Evolutionary conservation across 2,888 invertebrate species (phyloP), one percentile per base, ranked within the genome.

Genomic region (Alloplasta piceator): DNA sequence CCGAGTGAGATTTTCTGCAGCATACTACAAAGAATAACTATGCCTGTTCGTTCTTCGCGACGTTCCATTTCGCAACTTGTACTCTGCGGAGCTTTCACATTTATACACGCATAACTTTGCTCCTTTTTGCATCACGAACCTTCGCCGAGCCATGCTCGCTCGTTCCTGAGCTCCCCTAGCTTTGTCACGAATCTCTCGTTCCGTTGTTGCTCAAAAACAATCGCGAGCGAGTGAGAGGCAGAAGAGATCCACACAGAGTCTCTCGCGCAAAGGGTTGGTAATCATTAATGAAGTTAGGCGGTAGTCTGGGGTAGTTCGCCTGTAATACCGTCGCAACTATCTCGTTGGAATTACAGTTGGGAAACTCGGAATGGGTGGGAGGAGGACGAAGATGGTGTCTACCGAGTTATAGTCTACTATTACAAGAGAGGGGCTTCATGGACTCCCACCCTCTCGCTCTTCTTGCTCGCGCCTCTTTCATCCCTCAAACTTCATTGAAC

Each of bases 281-380:
- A 87, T 87, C 86, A 86, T 88, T 87, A 87, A 88, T 87, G 86
- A 79, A 87, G 88, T 88, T 88, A 84, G 83, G 78, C 36, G 5
- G 78, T 66, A 82, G 78, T 80, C 78, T 66, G 80, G 80, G 84
- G 82, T 75, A 84, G 84, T 84, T 87, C 80, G 86, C 77, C 75
- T 85, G 60, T 84, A 85, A 83, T 85, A 86, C 85, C 83, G 83
- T 82, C 80, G 86, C 85, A 86, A 88, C 88, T 88, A 88, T 88
- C 87, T 82, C 85, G 83, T 85, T 83, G 87, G 85, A 89, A 88
- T 89, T 89, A 89, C 87, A 86, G 87, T 87, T 87, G 88, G 84
- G 87, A 86, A 89, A 89, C 88, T 89, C 46, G 61, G 60, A 60
- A 46, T 14, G n/a, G 48, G 26, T n/a, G 56, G 16, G 26, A 7